Percentiles rank a stretch among this genome's conserved stretches.
phyloP scores from a whole-genome alignment of 2,113 vertebrate genomes.

The Hydrolagus affinis region DNA sequence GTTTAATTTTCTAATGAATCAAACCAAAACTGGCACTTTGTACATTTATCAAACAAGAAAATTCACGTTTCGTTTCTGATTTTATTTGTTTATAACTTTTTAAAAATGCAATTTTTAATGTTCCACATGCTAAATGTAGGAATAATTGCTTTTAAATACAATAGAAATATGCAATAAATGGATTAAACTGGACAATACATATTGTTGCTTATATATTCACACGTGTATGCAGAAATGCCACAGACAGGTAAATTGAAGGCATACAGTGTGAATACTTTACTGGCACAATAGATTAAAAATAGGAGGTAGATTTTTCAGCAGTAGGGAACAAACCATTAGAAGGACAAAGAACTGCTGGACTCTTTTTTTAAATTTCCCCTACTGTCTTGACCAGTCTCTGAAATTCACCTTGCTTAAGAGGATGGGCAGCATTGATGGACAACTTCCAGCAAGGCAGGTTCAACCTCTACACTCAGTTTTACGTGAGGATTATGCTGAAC shows the following conservation, averaged over 20 bases:
- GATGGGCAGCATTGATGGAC: background rate
- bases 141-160: background rate
- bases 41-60: background rate
- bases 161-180: background rate
- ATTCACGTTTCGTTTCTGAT: background rate
- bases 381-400: background rate
- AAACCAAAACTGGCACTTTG: background rate
- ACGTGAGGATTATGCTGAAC: background rate
- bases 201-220: background rate
- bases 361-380: background rate
- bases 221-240: too few relatives aligned
- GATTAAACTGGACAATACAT: background rate
- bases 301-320: conserved; percentile 16
- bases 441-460: too few relatives aligned
- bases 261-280: background rate
- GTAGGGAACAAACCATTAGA: background rate
- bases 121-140: background rate
- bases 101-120: background rate
- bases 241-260: background rate
- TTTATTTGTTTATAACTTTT: background rate
- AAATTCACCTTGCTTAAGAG: background rate
- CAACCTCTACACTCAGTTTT: background rate
- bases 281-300: background rate
- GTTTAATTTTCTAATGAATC: background rate
- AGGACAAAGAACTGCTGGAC: background rate